Base-by-base conservation (phyloP, 2,113 vertebrate genomes). In the Cyprinodon tularosa region DNA sequence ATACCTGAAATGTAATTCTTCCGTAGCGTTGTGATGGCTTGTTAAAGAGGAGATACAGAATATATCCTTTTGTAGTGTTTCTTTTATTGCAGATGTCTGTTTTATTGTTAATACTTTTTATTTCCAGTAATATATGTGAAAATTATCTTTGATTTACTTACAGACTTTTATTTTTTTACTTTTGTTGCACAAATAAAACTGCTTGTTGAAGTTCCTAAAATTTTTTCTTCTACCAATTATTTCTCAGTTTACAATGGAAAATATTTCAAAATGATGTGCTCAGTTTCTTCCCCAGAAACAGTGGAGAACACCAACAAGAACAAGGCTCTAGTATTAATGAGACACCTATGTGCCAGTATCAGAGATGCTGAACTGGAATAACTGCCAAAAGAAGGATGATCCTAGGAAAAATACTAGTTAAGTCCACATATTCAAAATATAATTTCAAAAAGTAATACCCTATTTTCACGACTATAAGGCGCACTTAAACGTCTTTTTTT, bases 281-380 rank as follows among this genome's bases (percentile, higher is more conserved):
- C 60, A 63, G 40, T 72, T 72, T 83, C 48, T 15, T 60, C 68
- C 73, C 11, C 71, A 63, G 71, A 80, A 73, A 66, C 6, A 62
- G 48, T 71, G 61, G 48, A 0, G 62, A 74, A 69, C 68, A 12
- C 68, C 81, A 80, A 84, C 74, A 80, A 83, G 77, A 83, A 85
- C 86, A 78, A 70, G 77, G 61, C 67, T 48, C 59, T 82, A 78
- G 76, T 78, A 88, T 80, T 86, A 85, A 84, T 82, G 78, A 85
- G 83, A 47, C 67, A 80, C 61, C 74, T 44, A 3, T 73, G 78
- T 63, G 80, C 64, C 84, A 77, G 76, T 12, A 29, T 5, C 39
- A 69, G 72, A 62, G 39, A 68, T 60, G 62, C 83, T 86, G 76
- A 85, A 79, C 63, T 81, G 79, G 74, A 80, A 72, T 75, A 72